These are phyloP conservation scores for Tokudaia tokunoshimensis DNA, from an alignment of 2,797 vertebrate genomes.

Conservation along the genomic window DNA sequence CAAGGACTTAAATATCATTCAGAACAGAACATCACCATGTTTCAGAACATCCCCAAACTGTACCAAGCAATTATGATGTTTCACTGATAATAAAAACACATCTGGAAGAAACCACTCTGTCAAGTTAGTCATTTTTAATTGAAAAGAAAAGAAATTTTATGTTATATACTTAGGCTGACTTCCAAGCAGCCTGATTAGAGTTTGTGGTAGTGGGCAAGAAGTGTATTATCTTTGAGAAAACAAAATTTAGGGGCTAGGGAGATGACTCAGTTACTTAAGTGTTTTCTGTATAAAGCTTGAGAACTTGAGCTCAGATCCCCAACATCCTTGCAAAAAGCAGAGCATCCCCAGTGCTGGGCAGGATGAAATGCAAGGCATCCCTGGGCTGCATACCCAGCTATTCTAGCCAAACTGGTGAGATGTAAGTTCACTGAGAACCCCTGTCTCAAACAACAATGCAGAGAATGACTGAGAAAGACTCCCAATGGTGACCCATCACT, in stretches of 20 bases:
- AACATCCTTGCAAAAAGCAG: background rate
- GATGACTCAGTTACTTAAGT: background rate
- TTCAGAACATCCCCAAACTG: background rate
- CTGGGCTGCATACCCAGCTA: no score
- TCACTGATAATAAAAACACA: background rate
- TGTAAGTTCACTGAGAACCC: background rate
- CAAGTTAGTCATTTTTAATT: conserved; percentile 29
- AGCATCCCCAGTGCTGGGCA: background rate
- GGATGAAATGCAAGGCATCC: background rate
- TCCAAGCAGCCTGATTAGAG: background rate
- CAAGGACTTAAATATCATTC: conserved; percentile 62
- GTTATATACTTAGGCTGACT: background rate
- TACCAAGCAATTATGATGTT: background rate
- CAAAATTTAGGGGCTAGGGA: background rate
- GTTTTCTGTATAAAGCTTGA: background rate
- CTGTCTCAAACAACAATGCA: no score
- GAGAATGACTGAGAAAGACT: background rate
- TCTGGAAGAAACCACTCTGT: background rate
- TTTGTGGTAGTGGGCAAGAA: background rate
- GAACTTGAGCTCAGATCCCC: background rate
- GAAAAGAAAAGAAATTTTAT: background rate
- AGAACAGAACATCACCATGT: background rate
- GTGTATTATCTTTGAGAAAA: background rate
- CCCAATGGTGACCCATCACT: background rate
- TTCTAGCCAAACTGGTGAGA: background rate